Conservation (phyloP, 2,888 invertebrate species). For the Thymelicus sylvestris region DNA sequence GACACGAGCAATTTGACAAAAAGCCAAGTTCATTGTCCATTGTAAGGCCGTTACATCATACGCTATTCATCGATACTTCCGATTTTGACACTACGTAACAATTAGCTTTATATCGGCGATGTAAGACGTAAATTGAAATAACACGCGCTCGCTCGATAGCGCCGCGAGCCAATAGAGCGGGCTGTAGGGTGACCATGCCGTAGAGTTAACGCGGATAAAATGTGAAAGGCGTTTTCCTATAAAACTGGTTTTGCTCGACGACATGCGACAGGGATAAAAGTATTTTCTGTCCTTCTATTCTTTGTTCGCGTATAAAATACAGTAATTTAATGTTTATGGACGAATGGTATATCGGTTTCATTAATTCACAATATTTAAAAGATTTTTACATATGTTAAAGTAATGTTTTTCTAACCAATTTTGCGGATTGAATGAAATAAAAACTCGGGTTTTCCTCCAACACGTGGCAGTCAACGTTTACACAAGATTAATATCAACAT, state of each 20-base stretch:
- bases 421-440: neutral
- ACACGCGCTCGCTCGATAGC: too few species aligned
- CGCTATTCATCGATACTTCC: conserved; percentile 3
- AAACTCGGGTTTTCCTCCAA: neutral
- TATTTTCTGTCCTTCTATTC: neutral
- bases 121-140: conserved; percentile 3
- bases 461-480: conserved; percentile 2
- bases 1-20: conserved; percentile 4
- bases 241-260: neutral
- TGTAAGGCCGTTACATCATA: conserved; percentile 5
- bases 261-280: neutral
- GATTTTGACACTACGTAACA: neutral
- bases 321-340: too few species aligned
- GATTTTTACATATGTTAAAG: neutral
- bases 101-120: neutral
- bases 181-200: conserved; percentile 1
- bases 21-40: conserved; percentile 18
- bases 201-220: neutral
- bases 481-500: conserved; percentile 11
- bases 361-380: too few species aligned
- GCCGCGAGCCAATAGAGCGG: neutral
- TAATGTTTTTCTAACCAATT: too few species aligned
- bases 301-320: too few species aligned
- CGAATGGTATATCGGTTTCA: too few species aligned
- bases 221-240: neutral